A percentile compares a stretch with the other conserved stretches of the same genome.
Evolutionary conservation across 2,888 invertebrate genomes (phyloP).

Genomic region (Dinocampus coccinellae): DNA sequence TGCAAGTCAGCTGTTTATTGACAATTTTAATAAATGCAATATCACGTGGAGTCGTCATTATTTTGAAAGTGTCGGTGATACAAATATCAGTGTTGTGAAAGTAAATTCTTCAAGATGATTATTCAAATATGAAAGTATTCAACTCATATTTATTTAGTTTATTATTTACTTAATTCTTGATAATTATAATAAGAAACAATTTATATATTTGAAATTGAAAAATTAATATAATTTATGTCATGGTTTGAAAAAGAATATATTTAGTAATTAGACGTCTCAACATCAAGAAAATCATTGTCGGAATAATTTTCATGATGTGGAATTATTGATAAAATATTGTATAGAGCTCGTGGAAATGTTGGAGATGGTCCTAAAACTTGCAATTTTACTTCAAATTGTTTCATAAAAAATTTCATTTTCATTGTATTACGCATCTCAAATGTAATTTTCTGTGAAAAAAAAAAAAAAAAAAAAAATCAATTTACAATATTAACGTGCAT

Average conservation of each 20-base stretch:
- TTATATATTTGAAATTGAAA: background rate
- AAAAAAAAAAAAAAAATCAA: conserved; percentile 4
- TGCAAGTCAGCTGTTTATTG: conserved; percentile 5
- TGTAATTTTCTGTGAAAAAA: conserved; percentile 53
- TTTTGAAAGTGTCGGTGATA: background rate
- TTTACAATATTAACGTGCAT: too few species aligned
- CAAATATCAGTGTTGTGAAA: too few species aligned
- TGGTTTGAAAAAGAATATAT: background rate
- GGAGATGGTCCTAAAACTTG: conserved; percentile 62
- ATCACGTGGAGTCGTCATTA: background rate
- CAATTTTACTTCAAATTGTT: conserved; percentile 58
- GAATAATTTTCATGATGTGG: conserved; percentile 40
- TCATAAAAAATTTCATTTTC: conserved; percentile 56
- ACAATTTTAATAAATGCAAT: background rate
- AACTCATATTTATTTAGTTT: too few species aligned
- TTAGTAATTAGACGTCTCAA: background rate
- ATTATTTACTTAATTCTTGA: too few species aligned
- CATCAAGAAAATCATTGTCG: background rate
- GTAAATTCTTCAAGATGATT: too few species aligned
- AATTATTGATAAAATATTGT: conserved; percentile 61
- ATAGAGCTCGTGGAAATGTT: conserved; percentile 54
- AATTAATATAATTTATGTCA: background rate
- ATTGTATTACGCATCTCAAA: conserved; percentile 52
- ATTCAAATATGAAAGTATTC: too few species aligned
- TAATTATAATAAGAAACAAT: too few species aligned